phyloP scores from a whole-genome alignment of 2,113 vertebrate genomes.

The Chaetops frenatus region DNA sequence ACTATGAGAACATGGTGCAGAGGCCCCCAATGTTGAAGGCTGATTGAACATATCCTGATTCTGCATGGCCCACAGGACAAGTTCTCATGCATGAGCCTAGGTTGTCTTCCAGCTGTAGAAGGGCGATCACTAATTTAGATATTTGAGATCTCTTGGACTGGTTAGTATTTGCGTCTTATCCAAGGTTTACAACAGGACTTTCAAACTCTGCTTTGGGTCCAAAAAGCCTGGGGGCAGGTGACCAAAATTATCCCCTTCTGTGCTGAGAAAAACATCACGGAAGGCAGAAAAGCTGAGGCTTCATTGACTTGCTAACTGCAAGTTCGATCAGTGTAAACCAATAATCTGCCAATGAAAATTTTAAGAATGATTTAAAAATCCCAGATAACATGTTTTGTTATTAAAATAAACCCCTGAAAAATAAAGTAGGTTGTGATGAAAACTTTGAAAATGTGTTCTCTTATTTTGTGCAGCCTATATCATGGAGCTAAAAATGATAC shows the following conservation, averaged over 20 bases:
- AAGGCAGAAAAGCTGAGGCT: neutral
- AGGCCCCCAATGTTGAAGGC: neutral
- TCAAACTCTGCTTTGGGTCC: neutral
- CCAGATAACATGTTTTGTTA: neutral
- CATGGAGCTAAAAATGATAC: slow-evolving; percentile 37
- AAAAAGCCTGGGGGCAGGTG: neutral
- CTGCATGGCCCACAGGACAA: neutral
- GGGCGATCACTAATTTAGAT: neutral
- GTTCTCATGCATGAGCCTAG: neutral
- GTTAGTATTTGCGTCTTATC: neutral
- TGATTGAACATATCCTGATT: neutral
- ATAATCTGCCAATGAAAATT: neutral
- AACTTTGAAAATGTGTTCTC: neutral
- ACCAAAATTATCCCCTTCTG: neutral
- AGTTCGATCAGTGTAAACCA: neutral
- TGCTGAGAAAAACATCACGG: neutral
- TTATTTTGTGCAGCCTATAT: slow-evolving; percentile 16
- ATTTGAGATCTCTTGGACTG: neutral
- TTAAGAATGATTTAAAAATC: neutral
- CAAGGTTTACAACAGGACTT: neutral
- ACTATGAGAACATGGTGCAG: neutral
- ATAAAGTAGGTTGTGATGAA: neutral
- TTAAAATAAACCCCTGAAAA: neutral
- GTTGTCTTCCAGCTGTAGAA: neutral
- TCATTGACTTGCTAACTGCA: neutral